A percentile compares a stretch with the other conserved stretches of the same genome.
Evolutionary conservation across 2,797 vertebrate genomes (phyloP).

Genomic region (Gymnocypris eckloni): DNA sequence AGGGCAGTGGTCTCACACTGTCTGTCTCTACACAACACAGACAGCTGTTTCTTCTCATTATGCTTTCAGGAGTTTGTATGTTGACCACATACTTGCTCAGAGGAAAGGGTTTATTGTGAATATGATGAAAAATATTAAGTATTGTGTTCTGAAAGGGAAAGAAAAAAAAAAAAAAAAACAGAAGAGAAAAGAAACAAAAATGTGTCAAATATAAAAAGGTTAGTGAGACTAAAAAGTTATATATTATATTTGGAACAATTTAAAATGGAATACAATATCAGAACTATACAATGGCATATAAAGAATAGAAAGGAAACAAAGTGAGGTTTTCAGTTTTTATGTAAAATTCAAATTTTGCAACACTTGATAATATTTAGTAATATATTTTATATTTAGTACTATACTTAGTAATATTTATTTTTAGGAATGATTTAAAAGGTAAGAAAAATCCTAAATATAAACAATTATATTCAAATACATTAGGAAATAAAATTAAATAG

Average conservation of each 20-base stretch:
- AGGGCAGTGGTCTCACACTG: constrained; percentile 69
- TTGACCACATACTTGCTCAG: neutral
- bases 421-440: neutral
- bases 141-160: neutral
- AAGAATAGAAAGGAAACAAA: neutral
- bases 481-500: neutral
- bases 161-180: neutral
- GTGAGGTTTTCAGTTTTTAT: neutral
- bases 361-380: neutral
- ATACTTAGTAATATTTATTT: neutral
- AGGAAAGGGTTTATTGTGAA: neutral
- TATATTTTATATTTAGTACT: neutral
- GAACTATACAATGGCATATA: neutral
- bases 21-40: constrained; percentile 68
- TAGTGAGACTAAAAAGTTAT: neutral
- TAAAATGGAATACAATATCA: neutral
- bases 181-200: neutral
- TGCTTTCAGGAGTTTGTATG: constrained; percentile 5
- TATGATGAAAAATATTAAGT: neutral
- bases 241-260: neutral
- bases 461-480: neutral
- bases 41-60: constrained; percentile 65
- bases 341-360: neutral
- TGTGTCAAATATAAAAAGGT: neutral
- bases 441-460: neutral